Base-by-base conservation (phyloP, 1,140 invertebrate genomes). In the Plectus sambesii region DNA sequence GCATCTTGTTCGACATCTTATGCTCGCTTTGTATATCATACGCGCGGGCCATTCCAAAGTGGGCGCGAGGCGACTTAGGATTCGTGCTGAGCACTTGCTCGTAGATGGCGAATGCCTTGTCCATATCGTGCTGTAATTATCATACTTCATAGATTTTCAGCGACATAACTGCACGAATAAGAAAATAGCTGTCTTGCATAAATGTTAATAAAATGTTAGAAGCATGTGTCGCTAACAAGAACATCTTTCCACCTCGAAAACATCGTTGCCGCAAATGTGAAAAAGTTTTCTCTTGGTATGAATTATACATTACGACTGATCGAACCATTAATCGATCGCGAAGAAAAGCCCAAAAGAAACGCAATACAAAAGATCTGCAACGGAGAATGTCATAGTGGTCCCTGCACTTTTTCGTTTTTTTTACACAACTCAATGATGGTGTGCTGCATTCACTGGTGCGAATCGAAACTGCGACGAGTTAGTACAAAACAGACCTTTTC, bases 1-100 rank as follows among this genome's bases (percentile, higher is more conserved):
- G 72, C 15, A 81, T 82, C 84, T 36, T 73, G 70, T 46, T 77
- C 70, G 36, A 68, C 51, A 39, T 82, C 81, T 0, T 83, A 57
- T 80, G 56, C n/a, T 64, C 62, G 12, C 36, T 37, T 44, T 38
- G 52, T 15, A 66, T 54, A 65, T 85, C 81, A 42, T 83, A 61
- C 1, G 76, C 71, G 44, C 70, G 60, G 2, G 79, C 82, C 64
- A 74, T 78, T 43, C 76, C 77, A 63, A 76, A 80, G 43, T 76
- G 69, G 50, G 73, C 80, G 62, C 75, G 70, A 45, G 78, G 80
- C 66, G 77, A 79, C 58, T 73, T 70, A 51, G 77, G 75, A 66
- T 76, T 65, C 53, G 70, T 72, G 40, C 74, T 60, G 55, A 79
- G 66, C 29, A 80, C 67, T 5, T 70, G 68, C 17, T 75, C 69